Conservation (phyloP, 2,888 invertebrate species). For the Parnassius mnemosyne region DNA sequence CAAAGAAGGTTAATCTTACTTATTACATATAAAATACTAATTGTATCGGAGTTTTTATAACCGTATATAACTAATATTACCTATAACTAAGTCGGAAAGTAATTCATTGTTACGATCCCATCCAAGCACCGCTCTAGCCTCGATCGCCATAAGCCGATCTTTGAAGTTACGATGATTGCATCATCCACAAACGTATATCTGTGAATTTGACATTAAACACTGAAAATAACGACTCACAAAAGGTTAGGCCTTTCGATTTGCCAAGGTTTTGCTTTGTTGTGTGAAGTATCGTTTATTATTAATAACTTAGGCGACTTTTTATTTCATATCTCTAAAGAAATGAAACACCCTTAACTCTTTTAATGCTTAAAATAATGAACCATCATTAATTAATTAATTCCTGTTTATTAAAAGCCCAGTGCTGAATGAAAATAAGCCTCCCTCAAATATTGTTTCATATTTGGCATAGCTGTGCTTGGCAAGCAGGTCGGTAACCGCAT, state of each 20-base stretch:
- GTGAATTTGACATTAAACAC: conserved; percentile 38
- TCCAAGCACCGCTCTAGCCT: not conserved
- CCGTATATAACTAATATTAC: not conserved
- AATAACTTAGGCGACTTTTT: conserved; percentile 8
- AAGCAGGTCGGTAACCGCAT: too few species aligned
- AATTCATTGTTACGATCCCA: conserved; percentile 4
- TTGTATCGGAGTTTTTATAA: not conserved
- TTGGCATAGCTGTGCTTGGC: too few species aligned
- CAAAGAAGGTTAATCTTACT: not conserved
- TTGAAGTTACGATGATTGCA: conserved; percentile 9
- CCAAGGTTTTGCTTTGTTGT: conserved; percentile 27
- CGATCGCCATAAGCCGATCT: conserved; percentile 1
- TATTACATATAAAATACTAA: not conserved
- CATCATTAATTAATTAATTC: too few species aligned
- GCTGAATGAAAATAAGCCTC: too few species aligned
- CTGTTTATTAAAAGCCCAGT: too few species aligned
- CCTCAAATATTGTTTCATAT: too few species aligned
- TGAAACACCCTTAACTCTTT: too few species aligned
- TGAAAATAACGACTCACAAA: conserved; percentile 36
- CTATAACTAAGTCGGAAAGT: not conserved
- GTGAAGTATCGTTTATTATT: conserved; percentile 8
- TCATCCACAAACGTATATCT: conserved; percentile 24
- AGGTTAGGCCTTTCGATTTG: conserved; percentile 32
- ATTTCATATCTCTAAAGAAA: too few species aligned
- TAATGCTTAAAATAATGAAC: too few species aligned